Percentiles rank a stretch among this genome's conserved stretches.
phyloP scores from a whole-genome alignment of 35 echinoderm and acorn worm genomes.

The Holothuria glaberrima region DNA sequence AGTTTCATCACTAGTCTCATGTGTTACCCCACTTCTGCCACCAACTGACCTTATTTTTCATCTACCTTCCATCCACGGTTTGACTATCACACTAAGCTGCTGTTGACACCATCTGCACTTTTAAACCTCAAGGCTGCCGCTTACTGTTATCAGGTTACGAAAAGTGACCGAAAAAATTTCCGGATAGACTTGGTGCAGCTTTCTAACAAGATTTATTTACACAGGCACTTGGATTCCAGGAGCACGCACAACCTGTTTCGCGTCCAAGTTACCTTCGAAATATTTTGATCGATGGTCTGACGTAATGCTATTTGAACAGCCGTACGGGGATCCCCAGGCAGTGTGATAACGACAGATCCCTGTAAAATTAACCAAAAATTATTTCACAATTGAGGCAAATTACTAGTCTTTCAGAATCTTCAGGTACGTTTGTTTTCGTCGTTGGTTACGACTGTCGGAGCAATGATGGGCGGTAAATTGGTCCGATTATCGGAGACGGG shows the following conservation, averaged over 20 bases:
- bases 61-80: too few species aligned
- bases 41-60: too few species aligned
- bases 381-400: conserved; percentile 52
- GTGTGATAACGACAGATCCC: neutral
- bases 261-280: neutral
- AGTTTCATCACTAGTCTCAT: too few species aligned
- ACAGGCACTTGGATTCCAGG: neutral
- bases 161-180: conserved; percentile 31
- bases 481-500: conserved; percentile 28
- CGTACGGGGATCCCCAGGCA: neutral
- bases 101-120: too few species aligned
- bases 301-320: conserved; percentile 57
- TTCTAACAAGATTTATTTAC: conserved; percentile 24
- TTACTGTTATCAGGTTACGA: conserved; percentile 36
- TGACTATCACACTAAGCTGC: too few species aligned
- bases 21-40: too few species aligned
- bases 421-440: neutral
- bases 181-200: conserved; percentile 32
- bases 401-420: neutral
- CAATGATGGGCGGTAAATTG: conserved; percentile 35
- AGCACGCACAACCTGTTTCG: conserved; percentile 17
- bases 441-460: neutral
- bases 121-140: conserved; percentile 14
- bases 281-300: conserved; percentile 35
- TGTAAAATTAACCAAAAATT: conserved; percentile 15